Evolutionary conservation across 2,888 invertebrate genomes (phyloP).

Genomic region (Polydrusus pterygomalis): DNA sequence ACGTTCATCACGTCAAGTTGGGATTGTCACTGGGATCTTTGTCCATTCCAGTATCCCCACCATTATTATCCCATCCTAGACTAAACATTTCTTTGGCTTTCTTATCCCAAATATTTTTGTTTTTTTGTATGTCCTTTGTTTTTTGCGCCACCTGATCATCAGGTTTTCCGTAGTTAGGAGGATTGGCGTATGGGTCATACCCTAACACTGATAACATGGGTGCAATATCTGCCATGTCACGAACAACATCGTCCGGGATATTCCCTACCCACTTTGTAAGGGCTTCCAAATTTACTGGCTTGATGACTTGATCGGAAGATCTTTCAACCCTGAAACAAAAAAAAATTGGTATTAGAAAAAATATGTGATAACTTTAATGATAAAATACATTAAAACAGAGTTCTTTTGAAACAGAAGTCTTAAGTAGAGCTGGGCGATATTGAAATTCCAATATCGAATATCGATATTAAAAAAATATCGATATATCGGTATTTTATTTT

Average conservation of each 20-base stretch:
- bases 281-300: constrained; percentile 97
- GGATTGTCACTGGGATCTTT: constrained; percentile 68
- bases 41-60: constrained; percentile 66
- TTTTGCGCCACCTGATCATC: constrained; percentile 82
- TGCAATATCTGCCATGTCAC: constrained; percentile 93
- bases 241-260: constrained; percentile 92
- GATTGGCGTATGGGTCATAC: constrained; percentile 97
- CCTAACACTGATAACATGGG: constrained; percentile 95
- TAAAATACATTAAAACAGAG: no score
- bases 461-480: no score
- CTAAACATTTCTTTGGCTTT: constrained; percentile 71
- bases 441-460: no score
- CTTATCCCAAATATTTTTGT: constrained; percentile 69
- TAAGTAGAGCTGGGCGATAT: no score
- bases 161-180: constrained; percentile 94
- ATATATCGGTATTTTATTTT: no score
- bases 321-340: constrained; percentile 88
- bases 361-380: no score
- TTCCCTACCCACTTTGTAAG: constrained; percentile 93
- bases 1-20: constrained; percentile 58
- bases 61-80: constrained; percentile 61
- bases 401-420: not conserved
- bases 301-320: constrained; percentile 98
- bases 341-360: no score
- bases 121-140: constrained; percentile 72